Evolutionary conservation across 1,140 invertebrate genomes (phyloP), one percentile per base, ranked within the genome.

Genomic region (Sarcophaga bullata): DNA sequence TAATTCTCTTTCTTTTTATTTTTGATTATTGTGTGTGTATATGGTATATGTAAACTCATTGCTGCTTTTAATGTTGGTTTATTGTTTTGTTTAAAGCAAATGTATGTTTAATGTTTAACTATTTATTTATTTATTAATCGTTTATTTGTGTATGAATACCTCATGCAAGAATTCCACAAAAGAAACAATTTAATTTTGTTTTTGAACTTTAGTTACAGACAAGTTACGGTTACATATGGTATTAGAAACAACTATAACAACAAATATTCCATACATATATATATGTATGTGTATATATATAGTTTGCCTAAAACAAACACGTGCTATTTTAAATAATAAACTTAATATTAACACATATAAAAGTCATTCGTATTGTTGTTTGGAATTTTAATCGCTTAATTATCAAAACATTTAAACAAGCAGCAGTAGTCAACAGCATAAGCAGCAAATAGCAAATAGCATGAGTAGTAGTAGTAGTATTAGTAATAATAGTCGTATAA

Each of bases 301-400:
- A 58, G n/a, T 80, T 80, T 80, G 78, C 78, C 78, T 78, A 72
- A 80, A 83, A 80, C 82, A 80, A 84, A 81, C 83, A 84, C 83
- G 83, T 84, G 83, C 83, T 84, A 76, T 46, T 84, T 84, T 80
- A 84, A 84, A 84, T 84, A 82, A 84, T 82, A 84, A 84, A 82
- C 83, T 84, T 82, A 84, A 84, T 84, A 84, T 84, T 84, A 84
- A 84, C 83, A 84, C 83, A 84, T 84, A 84, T 84, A 84, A 84
- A 84, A 84, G 83, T 84, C 83, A 84, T 84, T 80, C 62, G 54
- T 52, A 62, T 73, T 82, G 75, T 62, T 54, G 81, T 82, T 62
- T 62, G 81, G 83, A 84, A 84, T 84, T 84, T 84, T 84, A 84
- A 84, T 84, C 81, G 83, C 81, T 82, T 82, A 73, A 83, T 83